Percentiles rank a stretch among this genome's conserved stretches.
phyloP scores from a whole-genome alignment of 2,888 invertebrate species.

The Torymus texanus region DNA sequence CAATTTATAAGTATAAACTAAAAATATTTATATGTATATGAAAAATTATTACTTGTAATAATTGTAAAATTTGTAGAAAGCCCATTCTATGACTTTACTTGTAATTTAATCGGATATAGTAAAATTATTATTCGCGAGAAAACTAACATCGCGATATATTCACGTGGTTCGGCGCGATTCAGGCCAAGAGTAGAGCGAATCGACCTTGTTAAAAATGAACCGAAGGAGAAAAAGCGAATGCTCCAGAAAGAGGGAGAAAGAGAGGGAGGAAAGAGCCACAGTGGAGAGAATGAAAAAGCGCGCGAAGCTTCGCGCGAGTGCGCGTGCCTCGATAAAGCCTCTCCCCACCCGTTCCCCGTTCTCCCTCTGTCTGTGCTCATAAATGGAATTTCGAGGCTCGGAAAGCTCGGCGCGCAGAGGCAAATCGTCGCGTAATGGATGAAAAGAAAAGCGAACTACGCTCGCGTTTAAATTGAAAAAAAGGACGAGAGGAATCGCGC shows the following conservation, averaged over 20 bases:
- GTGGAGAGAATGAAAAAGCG: neutral
- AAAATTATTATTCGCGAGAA: too few relatives aligned
- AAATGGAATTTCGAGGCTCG: slow-evolving; percentile 54
- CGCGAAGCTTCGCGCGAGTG: neutral
- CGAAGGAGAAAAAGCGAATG: slow-evolving; percentile 2
- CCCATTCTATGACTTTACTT: too few relatives aligned
- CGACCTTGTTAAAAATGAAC: neutral
- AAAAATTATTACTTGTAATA: too few relatives aligned
- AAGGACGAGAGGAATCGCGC: slow-evolving; percentile 39
- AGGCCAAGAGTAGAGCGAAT: neutral
- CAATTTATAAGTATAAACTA: too few relatives aligned
- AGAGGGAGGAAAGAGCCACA: neutral
- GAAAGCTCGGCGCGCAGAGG: slow-evolving; percentile 57
- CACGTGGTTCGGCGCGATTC: neutral
- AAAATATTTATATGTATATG: too few relatives aligned
- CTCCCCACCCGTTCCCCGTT: neutral
- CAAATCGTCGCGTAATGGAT: slow-evolving; percentile 61
- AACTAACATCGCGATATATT: neutral
- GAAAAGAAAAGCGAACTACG: slow-evolving; percentile 52
- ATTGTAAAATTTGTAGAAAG: too few relatives aligned
- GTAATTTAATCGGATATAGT: too few relatives aligned
- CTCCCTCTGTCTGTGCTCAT: slow-evolving; percentile 10
- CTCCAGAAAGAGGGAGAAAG: neutral
- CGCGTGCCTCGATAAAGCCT: slow-evolving; percentile 35
- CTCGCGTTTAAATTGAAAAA: slow-evolving; percentile 51